A percentile compares a stretch with the other conserved stretches of the same genome.
Evolutionary conservation across 2,797 vertebrate genomes (phyloP).

Genomic region (Anolis apletophallus): DNA sequence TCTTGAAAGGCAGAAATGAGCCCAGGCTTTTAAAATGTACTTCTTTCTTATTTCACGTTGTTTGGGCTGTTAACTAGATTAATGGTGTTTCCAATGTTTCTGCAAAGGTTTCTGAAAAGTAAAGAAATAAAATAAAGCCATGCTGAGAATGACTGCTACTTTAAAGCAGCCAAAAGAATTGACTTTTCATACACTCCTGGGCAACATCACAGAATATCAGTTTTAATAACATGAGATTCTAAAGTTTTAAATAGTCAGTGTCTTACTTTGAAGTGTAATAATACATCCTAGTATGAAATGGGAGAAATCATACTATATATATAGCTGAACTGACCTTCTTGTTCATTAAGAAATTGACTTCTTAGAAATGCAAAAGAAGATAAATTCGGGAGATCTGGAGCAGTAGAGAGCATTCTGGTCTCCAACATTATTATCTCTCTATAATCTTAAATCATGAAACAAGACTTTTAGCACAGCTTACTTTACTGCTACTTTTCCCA

Average conservation of each 20-base stretch:
- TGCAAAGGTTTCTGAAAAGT: constrained; percentile 48
- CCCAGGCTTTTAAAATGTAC: constrained; percentile 37
- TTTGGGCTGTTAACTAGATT: constrained; percentile 63
- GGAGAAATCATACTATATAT: constrained; percentile 54
- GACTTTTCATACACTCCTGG: constrained; percentile 50
- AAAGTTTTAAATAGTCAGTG: constrained; percentile 61
- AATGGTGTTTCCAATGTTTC: constrained; percentile 63
- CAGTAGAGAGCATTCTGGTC: constrained; percentile 57
- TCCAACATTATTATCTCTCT: constrained; percentile 49
- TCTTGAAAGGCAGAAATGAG: constrained; percentile 34
- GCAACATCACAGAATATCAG: constrained; percentile 52
- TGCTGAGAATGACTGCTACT: constrained; percentile 31
- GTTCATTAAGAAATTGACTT: constrained; percentile 65
- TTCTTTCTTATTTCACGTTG: constrained; percentile 62
- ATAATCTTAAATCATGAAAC: constrained; percentile 56
- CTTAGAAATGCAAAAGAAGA: constrained; percentile 55
- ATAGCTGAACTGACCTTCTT: constrained; percentile 55
- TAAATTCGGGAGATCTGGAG: constrained; percentile 53
- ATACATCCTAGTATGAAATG: constrained; percentile 57
- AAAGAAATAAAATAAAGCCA: constrained; percentile 56
- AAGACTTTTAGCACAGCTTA: constrained; percentile 44
- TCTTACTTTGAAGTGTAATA: constrained; percentile 65
- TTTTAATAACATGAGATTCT: constrained; percentile 59
- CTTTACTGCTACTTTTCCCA: constrained; percentile 28
- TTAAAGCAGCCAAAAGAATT: constrained; percentile 61